Evolutionary conservation across 2,797 vertebrate genomes (phyloP), one percentile per base, ranked within the genome.

Genomic region (Schizopygopsis pylzovi): DNA sequence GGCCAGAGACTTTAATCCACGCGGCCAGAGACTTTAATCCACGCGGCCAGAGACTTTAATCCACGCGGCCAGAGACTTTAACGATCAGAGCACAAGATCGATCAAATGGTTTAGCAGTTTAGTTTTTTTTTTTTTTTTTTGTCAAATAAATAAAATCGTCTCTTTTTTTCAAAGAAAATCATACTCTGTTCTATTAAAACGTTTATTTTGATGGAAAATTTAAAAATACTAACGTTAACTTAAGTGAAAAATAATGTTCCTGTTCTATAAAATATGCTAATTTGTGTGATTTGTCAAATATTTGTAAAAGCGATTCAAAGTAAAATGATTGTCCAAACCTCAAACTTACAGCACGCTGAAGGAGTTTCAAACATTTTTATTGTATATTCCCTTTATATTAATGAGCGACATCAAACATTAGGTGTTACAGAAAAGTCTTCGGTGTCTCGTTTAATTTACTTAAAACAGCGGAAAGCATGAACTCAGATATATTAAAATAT

Each of bases 91-190:
- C 11, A 54, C 47, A 37, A 52, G 5, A 56, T 41, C 6, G 6
- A 39, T 16, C 1, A 2, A 25, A 18, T 0, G 0, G 4, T 13
- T 39, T 13, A 1, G 11, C 0, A 11, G 4, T 63, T 25, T 16
- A 28, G 1, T 25, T 61, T 25, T n/a, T n/a, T n/a, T n/a, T n/a
- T n/a, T n/a, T n/a, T n/a, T n/a, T n/a, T n/a, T 65, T 22, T 22
- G 1, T 11, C 15, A 33, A 1, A 8, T 20, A 1, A 47, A 33
- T 12, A 12, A 67, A 76, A 22, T 4, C 54, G 0, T 39, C 15
- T 12, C 6, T 54, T 56, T 22, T 77, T 13, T 6, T 39, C 28
- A 54, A 39, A 76, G 6, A 39, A 45, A 54, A 76, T 4, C 13
- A 33, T 2, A 22, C 10, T 2, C 10, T 54, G 18, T 22, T 12